phyloP scores from a whole-genome alignment of 2,113 vertebrate genomes.

The Thalassoma bifasciatum region DNA sequence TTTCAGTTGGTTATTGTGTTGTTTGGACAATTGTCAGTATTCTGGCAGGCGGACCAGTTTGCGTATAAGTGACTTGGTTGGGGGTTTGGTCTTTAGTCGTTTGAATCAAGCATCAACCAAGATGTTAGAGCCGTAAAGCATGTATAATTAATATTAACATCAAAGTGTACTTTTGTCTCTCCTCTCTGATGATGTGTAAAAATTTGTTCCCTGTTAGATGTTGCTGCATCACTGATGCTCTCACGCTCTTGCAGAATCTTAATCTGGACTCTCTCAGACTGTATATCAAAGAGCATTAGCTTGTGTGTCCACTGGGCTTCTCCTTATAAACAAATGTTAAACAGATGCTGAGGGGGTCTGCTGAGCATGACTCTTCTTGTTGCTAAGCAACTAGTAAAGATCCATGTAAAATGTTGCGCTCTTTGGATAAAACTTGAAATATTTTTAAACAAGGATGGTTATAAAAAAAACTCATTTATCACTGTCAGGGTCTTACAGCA shows the following conservation, averaged over 20 bases:
- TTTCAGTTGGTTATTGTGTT: too few relatives aligned
- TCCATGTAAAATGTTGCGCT: not conserved
- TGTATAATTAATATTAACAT: not conserved
- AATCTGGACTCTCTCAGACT: not conserved
- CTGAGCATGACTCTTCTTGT: slow-evolving; percentile 18
- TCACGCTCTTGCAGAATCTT: not conserved
- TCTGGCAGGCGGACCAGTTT: too few relatives aligned
- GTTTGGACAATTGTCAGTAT: too few relatives aligned
- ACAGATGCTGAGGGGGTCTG: slow-evolving; percentile 47
- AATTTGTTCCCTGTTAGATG: not conserved
- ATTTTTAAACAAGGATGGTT: slow-evolving; percentile 41
- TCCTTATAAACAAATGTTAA: slow-evolving; percentile 32
- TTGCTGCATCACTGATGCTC: slow-evolving; percentile 4
- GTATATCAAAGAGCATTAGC: slow-evolving; percentile 12
- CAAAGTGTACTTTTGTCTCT: not conserved
- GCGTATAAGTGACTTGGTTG: too few relatives aligned
- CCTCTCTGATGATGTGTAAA: not conserved
- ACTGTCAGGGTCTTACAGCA: not conserved
- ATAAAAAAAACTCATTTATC: slow-evolving; percentile 31
- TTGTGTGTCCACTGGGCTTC: slow-evolving; percentile 22
- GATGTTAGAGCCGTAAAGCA: not conserved
- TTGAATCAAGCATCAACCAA: too few relatives aligned
- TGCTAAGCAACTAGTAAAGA: slow-evolving; percentile 55
- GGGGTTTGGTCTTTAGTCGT: too few relatives aligned
- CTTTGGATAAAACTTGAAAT: slow-evolving; percentile 35